Base-by-base conservation (phyloP, 1,140 invertebrate genomes). In the Drosophila watanabei region DNA sequence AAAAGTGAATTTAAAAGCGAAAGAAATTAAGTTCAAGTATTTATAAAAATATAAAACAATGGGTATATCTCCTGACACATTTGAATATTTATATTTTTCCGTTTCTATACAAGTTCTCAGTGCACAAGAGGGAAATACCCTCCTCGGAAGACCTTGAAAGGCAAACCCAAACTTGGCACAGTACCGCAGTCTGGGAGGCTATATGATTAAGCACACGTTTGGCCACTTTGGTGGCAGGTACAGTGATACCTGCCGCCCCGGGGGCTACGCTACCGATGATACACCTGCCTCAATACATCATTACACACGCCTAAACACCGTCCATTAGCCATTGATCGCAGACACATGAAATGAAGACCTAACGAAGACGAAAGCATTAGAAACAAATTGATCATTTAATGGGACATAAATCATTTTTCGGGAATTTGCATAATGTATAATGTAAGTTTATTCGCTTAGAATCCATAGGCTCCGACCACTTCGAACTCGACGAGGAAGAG, bases 151-250 rank as follows among this genome's bases (percentile, higher is more conserved):
- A 77, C 73, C 73, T 77, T 77, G 73, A 77, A 46, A 76, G 28
- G 11, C 18, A 35, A 2, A 54, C 28, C 33, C 20, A 61, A 63
- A 56, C 32, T 37, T 60, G 59, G 49, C 70, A 48, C 51, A 49
- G 20, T 75, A 49, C 43, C 51, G 7, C 9, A n/a, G 69, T 70
- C 35, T 59, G 43, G 37, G 59, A 57, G 54, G 20, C 8, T 14
- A 30, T 1, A 75, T 64, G 70, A 75, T 75, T 75, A 43, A 75
- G 51, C 72, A 75, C 71, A 49, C 70, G 72, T 75, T 75, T 64
- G 59, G n/a, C 59, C 72, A 75, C 71, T 75, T 75, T 75, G n/a
- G 30, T 33, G 30, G 54, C 41, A 37, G 37, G 32, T 64, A 64
- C 72, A 75, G 72, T 75, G 51, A 49, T 51, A n/a, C 70, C 41